Percentiles rank a stretch among this genome's conserved stretches.
These are phyloP conservation scores for Turritopsis rubra DNA, from an alignment of 30 jellyfish, hydroid and myxozoan species.

Conservation along the genomic window DNA sequence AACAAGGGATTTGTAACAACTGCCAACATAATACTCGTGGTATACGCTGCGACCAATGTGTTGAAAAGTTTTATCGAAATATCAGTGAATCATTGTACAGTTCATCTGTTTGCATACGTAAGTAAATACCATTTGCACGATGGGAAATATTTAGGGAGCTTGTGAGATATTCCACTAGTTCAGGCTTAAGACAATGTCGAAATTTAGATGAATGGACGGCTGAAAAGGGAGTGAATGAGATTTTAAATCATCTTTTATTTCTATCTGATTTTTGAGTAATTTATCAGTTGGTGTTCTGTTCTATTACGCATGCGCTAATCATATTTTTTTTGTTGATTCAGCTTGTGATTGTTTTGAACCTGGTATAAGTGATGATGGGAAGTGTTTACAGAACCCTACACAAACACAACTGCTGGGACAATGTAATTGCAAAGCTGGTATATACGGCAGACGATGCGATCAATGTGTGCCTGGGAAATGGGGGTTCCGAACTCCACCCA, in stretches of 20 bases:
- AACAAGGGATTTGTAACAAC: conserved; percentile 55
- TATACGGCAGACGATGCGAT: conserved; percentile 87
- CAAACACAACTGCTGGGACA: conserved; percentile 61
- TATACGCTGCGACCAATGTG: conserved; percentile 56
- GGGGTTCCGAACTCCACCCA: conserved; percentile 72
- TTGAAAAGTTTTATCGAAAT: conserved; percentile 48
- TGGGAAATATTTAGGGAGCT: too few relatives aligned
- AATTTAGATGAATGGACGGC: too few relatives aligned
- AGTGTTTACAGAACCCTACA: conserved; percentile 56
- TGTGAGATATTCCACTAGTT: too few relatives aligned
- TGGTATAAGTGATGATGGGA: conserved; percentile 84
- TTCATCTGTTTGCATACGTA: conserved; percentile 62
- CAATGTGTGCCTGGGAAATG: conserved; percentile 94
- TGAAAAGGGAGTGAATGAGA: too few relatives aligned
- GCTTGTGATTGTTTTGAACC: conserved; percentile 86
- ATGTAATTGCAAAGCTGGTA: conserved; percentile 82
- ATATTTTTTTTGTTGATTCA: background rate
- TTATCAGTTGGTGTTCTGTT: background rate
- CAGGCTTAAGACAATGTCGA: too few relatives aligned
- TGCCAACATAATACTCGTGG: conserved; percentile 79
- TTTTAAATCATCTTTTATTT: too few relatives aligned
- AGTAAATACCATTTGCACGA: too few relatives aligned
- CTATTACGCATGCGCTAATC: background rate
- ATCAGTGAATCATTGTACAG: conserved; percentile 24
- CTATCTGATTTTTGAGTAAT: too few relatives aligned